Percentiles rank a stretch among this genome's conserved stretches.
phyloP scores from a whole-genome alignment of 1,140 invertebrate species.

The Phocides pigmalion region DNA sequence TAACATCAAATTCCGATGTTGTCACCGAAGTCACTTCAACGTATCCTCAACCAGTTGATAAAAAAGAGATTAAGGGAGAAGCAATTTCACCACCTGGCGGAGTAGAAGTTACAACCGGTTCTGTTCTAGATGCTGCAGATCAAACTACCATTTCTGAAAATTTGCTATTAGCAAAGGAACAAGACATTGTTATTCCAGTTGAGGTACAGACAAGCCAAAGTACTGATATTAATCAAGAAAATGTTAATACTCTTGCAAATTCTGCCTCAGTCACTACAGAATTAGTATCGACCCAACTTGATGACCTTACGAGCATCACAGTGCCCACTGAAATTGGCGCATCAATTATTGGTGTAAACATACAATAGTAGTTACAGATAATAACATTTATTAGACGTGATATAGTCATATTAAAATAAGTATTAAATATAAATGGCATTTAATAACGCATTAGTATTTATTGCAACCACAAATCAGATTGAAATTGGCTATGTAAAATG shows the following conservation, averaged over 20 bases:
- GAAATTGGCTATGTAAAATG: conserved; percentile 4
- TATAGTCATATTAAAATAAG: conserved; percentile 3
- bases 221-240: conserved; percentile 8
- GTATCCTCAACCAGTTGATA: not conserved
- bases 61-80: not conserved
- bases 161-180: not conserved
- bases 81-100: not conserved
- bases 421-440: conserved; percentile 18
- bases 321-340: conserved; percentile 55
- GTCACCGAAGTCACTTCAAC: conserved; percentile 7
- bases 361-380: conserved; percentile 43
- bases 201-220: conserved; percentile 26
- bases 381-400: not conserved
- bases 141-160: conserved; percentile 1
- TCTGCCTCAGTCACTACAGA: conserved; percentile 28
- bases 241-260: conserved; percentile 17
- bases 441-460: conserved; percentile 6
- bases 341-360: conserved; percentile 55
- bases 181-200: not conserved
- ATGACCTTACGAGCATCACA: conserved; percentile 31
- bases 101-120: not conserved
- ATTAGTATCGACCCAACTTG: conserved; percentile 23
- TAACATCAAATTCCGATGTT: conserved; percentile 1
- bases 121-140: not conserved
- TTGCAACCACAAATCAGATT: not conserved